phyloP scores from a whole-genome alignment of 2,888 invertebrate species.

The Merodon equestris region DNA sequence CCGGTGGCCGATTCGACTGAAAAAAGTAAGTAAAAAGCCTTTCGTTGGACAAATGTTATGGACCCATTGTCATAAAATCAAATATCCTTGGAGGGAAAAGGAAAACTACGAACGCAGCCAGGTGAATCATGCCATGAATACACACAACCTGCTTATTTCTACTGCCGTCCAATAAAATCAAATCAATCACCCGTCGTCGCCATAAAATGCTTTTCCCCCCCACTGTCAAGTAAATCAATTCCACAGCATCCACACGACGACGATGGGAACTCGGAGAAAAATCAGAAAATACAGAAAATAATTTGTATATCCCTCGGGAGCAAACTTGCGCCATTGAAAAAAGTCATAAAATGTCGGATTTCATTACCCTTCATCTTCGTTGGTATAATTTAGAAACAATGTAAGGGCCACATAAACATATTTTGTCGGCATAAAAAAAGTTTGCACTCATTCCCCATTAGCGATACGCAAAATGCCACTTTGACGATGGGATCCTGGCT shows the following conservation, averaged over 20 bases:
- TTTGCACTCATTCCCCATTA: conserved; percentile 14
- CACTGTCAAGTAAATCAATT: conserved; percentile 46
- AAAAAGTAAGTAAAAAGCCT: too few relatives aligned
- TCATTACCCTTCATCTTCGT: conserved; percentile 56
- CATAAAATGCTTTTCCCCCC: conserved; percentile 7
- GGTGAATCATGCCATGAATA: conserved; percentile 32
- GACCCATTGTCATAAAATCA: conserved; percentile 25
- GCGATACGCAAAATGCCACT: background rate
- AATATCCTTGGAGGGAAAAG: conserved; percentile 13
- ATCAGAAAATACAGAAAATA: conserved; percentile 30
- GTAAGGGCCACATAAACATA: conserved; percentile 60
- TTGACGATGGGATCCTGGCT: conserved; percentile 15
- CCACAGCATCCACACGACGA: conserved; percentile 13
- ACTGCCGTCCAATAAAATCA: conserved; percentile 40
- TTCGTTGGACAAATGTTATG: too few relatives aligned
- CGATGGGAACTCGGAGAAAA: conserved; percentile 43
- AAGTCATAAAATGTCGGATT: conserved; percentile 59
- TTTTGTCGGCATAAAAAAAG: conserved; percentile 40
- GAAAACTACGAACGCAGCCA: conserved; percentile 21
- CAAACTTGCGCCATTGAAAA: conserved; percentile 2
- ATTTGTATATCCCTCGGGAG: conserved; percentile 39
- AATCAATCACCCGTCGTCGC: conserved; percentile 31
- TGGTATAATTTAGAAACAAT: conserved; percentile 57
- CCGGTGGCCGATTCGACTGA: background rate
- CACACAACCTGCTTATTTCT: conserved; percentile 17